Evolutionary conservation across 2,113 vertebrate genomes (phyloP).

Genomic region (Calidris pugnax): DNA sequence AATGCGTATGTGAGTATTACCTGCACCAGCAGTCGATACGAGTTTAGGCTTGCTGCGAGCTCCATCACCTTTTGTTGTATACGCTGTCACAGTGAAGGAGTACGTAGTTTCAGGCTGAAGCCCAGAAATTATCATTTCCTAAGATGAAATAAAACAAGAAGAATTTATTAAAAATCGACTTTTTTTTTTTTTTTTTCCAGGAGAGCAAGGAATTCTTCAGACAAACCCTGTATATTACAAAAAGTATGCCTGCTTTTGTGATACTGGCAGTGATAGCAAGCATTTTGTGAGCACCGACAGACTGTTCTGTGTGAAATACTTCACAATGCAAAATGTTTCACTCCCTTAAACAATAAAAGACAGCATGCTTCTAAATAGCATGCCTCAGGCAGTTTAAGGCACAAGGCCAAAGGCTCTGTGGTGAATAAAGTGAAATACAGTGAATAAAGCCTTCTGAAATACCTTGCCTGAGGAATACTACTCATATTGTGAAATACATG

Average conservation of each 20-base stretch:
- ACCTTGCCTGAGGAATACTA: background rate
- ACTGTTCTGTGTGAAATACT: background rate
- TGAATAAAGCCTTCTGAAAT: background rate
- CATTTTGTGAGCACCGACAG: background rate
- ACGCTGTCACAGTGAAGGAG: constrained; percentile 94
- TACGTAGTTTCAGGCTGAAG: constrained; percentile 95
- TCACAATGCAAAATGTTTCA: background rate
- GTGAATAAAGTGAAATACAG: background rate
- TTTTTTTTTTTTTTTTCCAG: background rate
- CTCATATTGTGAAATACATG: background rate
- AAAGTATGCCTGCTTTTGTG: background rate
- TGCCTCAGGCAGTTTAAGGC: background rate
- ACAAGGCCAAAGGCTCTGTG: background rate
- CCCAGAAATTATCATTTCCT: constrained; percentile 96
- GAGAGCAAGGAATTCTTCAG: background rate
- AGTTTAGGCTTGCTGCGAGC: constrained; percentile 97
- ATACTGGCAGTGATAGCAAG: constrained; percentile 40
- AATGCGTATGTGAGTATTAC: constrained; percentile 63
- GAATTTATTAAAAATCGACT: background rate
- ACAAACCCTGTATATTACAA: background rate
- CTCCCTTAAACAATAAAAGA: background rate
- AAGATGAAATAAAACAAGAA: constrained; percentile 52
- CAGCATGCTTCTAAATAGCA: background rate
- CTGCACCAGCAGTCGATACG: constrained; percentile 94
- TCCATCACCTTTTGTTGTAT: constrained; percentile 98